Evolutionary conservation across 2,888 invertebrate species (phyloP).

Genomic region (Linnaemya tessellans): DNA sequence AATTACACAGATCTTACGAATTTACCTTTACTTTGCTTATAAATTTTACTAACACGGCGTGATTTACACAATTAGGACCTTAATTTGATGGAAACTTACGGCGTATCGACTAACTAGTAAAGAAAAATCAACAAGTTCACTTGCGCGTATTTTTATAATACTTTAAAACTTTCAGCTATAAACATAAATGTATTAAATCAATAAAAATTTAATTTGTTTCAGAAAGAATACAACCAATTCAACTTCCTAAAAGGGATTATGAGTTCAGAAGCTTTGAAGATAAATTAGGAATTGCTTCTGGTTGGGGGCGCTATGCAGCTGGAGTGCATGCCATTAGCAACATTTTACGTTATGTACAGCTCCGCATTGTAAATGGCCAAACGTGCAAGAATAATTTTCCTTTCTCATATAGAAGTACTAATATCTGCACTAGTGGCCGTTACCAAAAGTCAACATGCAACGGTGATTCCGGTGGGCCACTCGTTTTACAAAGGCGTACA

Average conservation of each 20-base stretch:
- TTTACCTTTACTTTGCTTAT: no score
- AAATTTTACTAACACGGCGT: no score
- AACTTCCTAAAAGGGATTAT: constrained; percentile 80
- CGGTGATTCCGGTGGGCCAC: constrained; percentile 83
- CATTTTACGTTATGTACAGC: constrained; percentile 82
- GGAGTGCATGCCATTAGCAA: constrained; percentile 82
- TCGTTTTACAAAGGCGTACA: constrained; percentile 79
- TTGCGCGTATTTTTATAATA: neutral
- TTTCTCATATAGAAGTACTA: constrained; percentile 80
- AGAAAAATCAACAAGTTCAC: no score
- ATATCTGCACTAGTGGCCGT: constrained; percentile 83
- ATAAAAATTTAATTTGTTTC: constrained; percentile 63
- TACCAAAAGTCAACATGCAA: constrained; percentile 83
- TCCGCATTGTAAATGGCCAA: constrained; percentile 81
- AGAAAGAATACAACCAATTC: constrained; percentile 83
- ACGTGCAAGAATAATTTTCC: constrained; percentile 83
- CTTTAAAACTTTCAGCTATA: neutral
- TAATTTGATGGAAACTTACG: no score
- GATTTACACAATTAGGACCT: no score
- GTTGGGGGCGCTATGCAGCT: constrained; percentile 84
- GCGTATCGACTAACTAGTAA: no score
- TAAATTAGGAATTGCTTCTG: constrained; percentile 82
- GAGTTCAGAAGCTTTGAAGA: constrained; percentile 80
- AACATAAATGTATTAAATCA: constrained; percentile 1
- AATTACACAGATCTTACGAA: no score